A percentile compares a stretch with the other conserved stretches of the same genome.
Evolutionary conservation across 2,113 vertebrate species (phyloP).

Genomic region (Trematocara marginatum): DNA sequence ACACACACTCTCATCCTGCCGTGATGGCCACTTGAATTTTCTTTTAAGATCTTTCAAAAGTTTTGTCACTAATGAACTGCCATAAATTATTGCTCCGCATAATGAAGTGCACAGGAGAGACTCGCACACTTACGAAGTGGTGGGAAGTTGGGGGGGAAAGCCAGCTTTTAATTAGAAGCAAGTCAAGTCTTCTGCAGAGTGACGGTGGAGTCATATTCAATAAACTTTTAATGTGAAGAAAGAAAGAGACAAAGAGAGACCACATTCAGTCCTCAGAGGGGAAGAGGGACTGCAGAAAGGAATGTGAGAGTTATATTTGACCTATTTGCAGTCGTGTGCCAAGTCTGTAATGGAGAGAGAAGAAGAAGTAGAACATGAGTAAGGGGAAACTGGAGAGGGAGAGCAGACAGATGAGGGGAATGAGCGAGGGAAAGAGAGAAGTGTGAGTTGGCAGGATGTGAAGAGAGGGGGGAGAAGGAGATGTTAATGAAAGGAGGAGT

Average conservation of each 20-base stretch:
- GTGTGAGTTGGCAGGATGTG: conserved; percentile 25
- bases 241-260: conserved; percentile 13
- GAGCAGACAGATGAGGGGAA: conserved; percentile 1
- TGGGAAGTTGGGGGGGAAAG: neutral
- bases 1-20: neutral
- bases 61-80: neutral
- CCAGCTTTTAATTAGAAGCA: conserved; percentile 2
- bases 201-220: neutral
- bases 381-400: conserved; percentile 36
- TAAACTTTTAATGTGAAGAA: conserved; percentile 6
- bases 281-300: conserved; percentile 38
- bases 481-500: neutral
- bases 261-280: conserved; percentile 22
- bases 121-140: neutral
- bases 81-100: neutral
- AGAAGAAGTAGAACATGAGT: conserved; percentile 29
- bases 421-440: conserved; percentile 22
- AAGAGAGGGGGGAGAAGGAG: neutral
- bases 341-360: conserved; percentile 50
- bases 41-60: neutral
- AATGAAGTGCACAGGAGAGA: neutral
- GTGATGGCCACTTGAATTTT: neutral
- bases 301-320: conserved; percentile 67
- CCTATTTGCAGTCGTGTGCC: conserved; percentile 43
- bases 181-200: neutral